A percentile compares a stretch with the other conserved stretches of the same genome.
phyloP scores from a whole-genome alignment of 35 echinoderm and acorn worm genomes.

The Anneissia japonica region DNA sequence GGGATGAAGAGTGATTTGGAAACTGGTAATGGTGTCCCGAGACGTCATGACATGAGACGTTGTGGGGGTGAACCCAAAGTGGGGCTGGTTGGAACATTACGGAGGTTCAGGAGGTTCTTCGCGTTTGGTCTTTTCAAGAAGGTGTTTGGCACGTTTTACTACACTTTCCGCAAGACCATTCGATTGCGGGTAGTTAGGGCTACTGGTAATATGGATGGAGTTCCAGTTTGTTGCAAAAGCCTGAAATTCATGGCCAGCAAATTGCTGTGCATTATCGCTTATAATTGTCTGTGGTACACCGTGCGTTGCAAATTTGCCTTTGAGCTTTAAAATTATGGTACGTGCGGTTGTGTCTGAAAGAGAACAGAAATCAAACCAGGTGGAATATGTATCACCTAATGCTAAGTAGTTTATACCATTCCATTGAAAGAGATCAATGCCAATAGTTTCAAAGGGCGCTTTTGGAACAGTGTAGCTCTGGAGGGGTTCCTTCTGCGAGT shows the following conservation, averaged over 20 bases:
- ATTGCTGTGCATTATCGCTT: slow-evolving; percentile 56
- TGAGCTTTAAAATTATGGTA: slow-evolving; percentile 22
- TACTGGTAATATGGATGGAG: slow-evolving; percentile 59
- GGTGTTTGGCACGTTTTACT: slow-evolving; percentile 35
- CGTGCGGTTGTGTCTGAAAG: slow-evolving; percentile 11
- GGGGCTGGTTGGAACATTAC: slow-evolving; percentile 20
- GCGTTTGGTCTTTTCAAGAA: slow-evolving; percentile 49
- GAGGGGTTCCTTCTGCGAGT: slow-evolving; percentile 49
- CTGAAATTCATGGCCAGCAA: slow-evolving; percentile 30
- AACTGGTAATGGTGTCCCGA: too few species aligned
- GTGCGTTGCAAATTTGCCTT: slow-evolving; percentile 44
- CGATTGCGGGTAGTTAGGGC: slow-evolving; percentile 39
- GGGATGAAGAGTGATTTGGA: too few species aligned
- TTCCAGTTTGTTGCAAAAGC: slow-evolving; percentile 54
- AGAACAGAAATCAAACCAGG: slow-evolving; percentile 51
- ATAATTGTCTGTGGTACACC: slow-evolving; percentile 45
- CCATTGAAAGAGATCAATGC: slow-evolving; percentile 50
- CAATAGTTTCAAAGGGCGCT: slow-evolving; percentile 32
- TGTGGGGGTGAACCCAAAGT: slow-evolving; percentile 37
- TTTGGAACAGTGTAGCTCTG: slow-evolving; percentile 19
- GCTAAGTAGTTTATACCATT: slow-evolving; percentile 40
- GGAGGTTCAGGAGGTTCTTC: slow-evolving; percentile 47
- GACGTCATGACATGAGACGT: slow-evolving; percentile 30
- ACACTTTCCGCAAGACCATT: slow-evolving; percentile 48
- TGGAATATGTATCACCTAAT: slow-evolving; percentile 45